These are phyloP conservation scores for Parazoanthus darwini DNA, from an alignment of 92 coral and sea anemone species.

Conservation along the genomic window DNA sequence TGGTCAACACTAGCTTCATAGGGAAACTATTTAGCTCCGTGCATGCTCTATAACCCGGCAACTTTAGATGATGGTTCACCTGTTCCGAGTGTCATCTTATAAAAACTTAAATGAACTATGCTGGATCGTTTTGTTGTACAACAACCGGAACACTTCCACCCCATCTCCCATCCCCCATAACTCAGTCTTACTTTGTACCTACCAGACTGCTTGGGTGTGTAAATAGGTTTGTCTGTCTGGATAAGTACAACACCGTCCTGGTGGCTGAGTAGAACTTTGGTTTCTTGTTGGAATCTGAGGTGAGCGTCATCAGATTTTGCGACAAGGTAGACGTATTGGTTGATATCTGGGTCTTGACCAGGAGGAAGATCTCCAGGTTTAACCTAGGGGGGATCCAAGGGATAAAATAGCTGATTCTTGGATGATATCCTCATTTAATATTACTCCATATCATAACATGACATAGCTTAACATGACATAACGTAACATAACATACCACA, in stretches of 20 bases:
- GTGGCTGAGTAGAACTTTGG: conserved; percentile 78
- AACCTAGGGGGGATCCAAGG: conserved; percentile 53
- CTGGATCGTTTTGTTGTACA: too few relatives aligned
- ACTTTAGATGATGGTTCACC: too few relatives aligned
- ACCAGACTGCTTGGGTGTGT: conserved; percentile 95
- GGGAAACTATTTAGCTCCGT: too few relatives aligned
- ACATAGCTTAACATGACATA: too few relatives aligned
- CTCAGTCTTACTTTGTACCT: conserved; percentile 8
- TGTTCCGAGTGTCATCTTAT: too few relatives aligned
- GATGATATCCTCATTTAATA: too few relatives aligned
- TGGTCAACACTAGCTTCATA: too few relatives aligned
- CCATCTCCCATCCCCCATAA: background rate
- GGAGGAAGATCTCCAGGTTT: conserved; percentile 74
- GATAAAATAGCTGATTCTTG: background rate
- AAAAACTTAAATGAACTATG: too few relatives aligned
- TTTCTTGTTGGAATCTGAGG: conserved; percentile 68
- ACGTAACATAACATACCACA: too few relatives aligned
- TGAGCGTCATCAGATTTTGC: conserved; percentile 83
- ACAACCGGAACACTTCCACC: too few relatives aligned
- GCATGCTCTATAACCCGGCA: too few relatives aligned
- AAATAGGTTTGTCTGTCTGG: conserved; percentile 97
- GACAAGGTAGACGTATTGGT: conserved; percentile 88
- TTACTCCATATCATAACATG: too few relatives aligned
- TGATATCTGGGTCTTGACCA: conserved; percentile 78
- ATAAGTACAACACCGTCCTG: conserved; percentile 87